Percentiles rank a stretch among this genome's conserved stretches.
Evolutionary conservation across 2,113 vertebrate species (phyloP).

Genomic region (Actinemys pallida): DNA sequence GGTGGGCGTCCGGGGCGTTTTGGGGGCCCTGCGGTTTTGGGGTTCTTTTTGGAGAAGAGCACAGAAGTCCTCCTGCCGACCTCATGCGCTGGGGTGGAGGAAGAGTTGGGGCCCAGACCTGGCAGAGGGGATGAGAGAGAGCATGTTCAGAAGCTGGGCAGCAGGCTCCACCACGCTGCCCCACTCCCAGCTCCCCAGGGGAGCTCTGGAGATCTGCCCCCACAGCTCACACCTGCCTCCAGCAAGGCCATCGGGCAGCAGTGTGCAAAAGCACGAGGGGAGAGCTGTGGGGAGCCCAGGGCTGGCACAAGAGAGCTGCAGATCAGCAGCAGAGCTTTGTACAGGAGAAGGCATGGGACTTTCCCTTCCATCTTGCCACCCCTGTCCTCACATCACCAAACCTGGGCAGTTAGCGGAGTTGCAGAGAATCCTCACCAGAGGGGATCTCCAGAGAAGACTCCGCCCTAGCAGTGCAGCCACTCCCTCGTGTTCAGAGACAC

Average conservation of each 20-base stretch:
- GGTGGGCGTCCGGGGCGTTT: slow-evolving; percentile 96
- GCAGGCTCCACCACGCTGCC: not conserved
- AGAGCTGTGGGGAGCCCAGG: not conserved
- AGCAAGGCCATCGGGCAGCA: too few species aligned
- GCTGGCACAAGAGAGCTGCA: not conserved
- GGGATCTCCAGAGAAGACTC: not conserved
- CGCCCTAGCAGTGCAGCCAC: not conserved
- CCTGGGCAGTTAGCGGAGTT: not conserved
- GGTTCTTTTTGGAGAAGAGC: slow-evolving; percentile 99
- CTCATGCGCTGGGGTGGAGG: slow-evolving; percentile 92
- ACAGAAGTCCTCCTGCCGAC: slow-evolving; percentile 97
- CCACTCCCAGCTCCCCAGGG: too few species aligned
- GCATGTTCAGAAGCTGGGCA: not conserved
- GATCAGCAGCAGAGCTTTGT: not conserved
- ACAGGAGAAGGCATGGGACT: too few species aligned
- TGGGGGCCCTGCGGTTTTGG: slow-evolving; percentile 92
- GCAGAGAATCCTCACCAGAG: slow-evolving; percentile 8
- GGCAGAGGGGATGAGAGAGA: not conserved
- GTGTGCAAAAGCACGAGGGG: not conserved
- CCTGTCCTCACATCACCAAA: not conserved
- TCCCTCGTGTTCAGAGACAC: not conserved
- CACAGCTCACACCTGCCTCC: not conserved
- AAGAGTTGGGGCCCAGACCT: slow-evolving; percentile 90
- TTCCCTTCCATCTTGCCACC: not conserved
- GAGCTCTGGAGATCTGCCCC: not conserved